Evolutionary conservation across 2,113 vertebrate genomes (phyloP).

Genomic region (Amblyornis subalaris): DNA sequence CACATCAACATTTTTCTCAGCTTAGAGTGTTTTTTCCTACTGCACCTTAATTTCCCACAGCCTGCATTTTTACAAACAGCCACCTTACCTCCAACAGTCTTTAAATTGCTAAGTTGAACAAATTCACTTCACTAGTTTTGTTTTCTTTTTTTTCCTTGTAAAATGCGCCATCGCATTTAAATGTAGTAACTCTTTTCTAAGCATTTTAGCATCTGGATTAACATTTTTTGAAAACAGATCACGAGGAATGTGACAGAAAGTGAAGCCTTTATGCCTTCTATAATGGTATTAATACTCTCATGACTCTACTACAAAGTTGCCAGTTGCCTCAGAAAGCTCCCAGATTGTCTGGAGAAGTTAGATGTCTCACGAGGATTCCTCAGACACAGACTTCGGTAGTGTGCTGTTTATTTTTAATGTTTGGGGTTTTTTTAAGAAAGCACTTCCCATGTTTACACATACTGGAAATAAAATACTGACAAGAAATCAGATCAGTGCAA

Average conservation of each 20-base stretch:
- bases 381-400: neutral
- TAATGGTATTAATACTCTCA: neutral
- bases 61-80: neutral
- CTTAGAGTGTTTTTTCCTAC: neutral
- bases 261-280: neutral
- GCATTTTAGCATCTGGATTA: neutral
- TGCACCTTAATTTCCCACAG: neutral
- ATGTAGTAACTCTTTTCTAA: neutral
- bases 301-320: neutral
- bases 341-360: neutral
- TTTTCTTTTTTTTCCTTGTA: neutral
- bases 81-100: neutral
- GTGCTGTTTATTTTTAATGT: neutral
- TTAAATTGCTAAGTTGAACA: neutral
- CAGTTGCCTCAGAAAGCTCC: neutral
- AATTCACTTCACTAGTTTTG: neutral
- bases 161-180: neutral
- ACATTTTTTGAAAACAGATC: neutral
- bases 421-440: neutral
- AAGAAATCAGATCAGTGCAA: neutral
- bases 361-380: neutral
- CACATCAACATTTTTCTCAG: neutral
- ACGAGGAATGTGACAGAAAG: neutral
- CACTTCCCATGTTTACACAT: neutral
- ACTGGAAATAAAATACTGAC: neutral